phyloP scores from a whole-genome alignment of 2,888 invertebrate genomes.

The Diogma glabrata region DNA sequence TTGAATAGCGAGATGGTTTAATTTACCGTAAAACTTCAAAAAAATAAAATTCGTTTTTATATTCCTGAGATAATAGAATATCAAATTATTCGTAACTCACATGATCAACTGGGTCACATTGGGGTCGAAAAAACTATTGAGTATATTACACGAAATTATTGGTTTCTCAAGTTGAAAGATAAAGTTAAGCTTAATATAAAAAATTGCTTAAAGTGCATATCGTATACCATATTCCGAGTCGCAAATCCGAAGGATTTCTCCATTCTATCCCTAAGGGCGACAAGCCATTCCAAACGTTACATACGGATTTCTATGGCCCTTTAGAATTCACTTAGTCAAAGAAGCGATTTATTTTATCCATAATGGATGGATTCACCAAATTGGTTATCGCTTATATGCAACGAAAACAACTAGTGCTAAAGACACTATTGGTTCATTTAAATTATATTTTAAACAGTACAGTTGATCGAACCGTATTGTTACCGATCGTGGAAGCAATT shows the following conservation, averaged over 20 bases:
- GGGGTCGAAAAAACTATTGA: constrained; percentile 24
- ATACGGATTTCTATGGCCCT: constrained; percentile 16
- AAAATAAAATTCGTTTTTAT: constrained; percentile 16
- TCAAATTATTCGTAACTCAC: constrained; percentile 20
- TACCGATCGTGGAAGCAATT: constrained; percentile 10
- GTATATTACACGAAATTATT: constrained; percentile 23
- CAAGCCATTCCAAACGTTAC: constrained; percentile 20
- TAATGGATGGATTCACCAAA: constrained; percentile 16
- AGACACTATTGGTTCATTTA: background rate
- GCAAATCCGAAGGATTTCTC: constrained; percentile 20
- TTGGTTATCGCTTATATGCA: constrained; percentile 15
- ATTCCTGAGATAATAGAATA: constrained; percentile 21
- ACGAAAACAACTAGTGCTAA: constrained; percentile 17
- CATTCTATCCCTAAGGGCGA: constrained; percentile 22
- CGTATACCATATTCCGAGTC: constrained; percentile 12
- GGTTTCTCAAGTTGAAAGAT: constrained; percentile 24
- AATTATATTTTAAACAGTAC: constrained; percentile 10
- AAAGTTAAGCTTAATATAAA: constrained; percentile 17
- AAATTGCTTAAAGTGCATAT: constrained; percentile 15
- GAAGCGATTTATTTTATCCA: constrained; percentile 13
- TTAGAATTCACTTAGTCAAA: constrained; percentile 10
- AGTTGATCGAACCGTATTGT: constrained; percentile 1
- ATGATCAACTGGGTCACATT: constrained; percentile 25
- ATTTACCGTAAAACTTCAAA: constrained; percentile 14
- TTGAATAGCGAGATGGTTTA: constrained; percentile 17